A percentile compares a stretch with the other conserved stretches of the same genome.
Evolutionary conservation across 2,888 invertebrate genomes (phyloP).

Genomic region (Pyrrhosoma nymphula): DNA sequence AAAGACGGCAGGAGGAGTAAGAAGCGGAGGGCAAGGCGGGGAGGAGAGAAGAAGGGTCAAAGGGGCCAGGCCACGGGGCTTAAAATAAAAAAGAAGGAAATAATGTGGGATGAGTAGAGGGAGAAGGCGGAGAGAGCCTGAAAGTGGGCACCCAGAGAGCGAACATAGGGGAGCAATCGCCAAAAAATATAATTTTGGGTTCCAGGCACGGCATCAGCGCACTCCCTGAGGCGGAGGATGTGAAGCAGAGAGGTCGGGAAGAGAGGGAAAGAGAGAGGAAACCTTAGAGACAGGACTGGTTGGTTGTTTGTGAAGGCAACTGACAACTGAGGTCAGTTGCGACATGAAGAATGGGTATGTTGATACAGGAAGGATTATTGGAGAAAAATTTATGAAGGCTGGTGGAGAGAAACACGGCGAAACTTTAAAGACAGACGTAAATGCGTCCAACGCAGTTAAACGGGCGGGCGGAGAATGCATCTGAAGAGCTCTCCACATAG

Average conservation of each 20-base stretch:
- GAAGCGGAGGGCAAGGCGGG: too few species aligned
- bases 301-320: neutral
- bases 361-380: too few species aligned
- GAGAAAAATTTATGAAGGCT: too few species aligned
- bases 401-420: too few species aligned
- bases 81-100: neutral
- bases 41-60: neutral
- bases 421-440: too few species aligned
- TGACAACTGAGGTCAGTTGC: neutral
- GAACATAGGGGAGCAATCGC: constrained; percentile 59
- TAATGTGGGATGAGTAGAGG: neutral
- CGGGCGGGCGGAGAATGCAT: too few species aligned
- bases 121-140: neutral
- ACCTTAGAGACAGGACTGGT: too few species aligned
- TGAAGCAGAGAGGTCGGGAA: neutral
- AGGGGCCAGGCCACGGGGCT: neutral
- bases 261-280: neutral
- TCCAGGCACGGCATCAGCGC: constrained; percentile 46
- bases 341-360: too few species aligned
- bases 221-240: neutral
- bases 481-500: too few species aligned
- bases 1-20: neutral
- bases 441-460: too few species aligned
- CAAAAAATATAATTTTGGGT: constrained; percentile 63
- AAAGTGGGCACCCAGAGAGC: constrained; percentile 16